Evolutionary conservation across 2,797 vertebrate species (phyloP).

Genomic region (Poecilia wingei): DNA sequence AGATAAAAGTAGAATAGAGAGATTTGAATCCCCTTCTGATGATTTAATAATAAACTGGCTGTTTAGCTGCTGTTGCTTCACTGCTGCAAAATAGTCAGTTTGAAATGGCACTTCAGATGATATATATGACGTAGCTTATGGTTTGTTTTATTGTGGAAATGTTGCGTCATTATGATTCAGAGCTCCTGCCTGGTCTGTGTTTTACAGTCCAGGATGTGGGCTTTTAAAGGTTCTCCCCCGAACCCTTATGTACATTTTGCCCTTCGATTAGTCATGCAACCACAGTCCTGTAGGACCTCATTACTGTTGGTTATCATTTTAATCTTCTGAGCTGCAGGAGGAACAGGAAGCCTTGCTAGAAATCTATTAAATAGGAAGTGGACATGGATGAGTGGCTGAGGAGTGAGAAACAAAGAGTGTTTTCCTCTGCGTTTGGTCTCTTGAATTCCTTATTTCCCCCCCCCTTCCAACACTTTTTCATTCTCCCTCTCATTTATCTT

Average conservation of each 20-base stretch:
- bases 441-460: not conserved
- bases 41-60: conserved; percentile 41
- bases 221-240: conserved; percentile 38
- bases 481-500: conserved; percentile 20
- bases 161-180: conserved; percentile 34
- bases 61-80: conserved; percentile 13
- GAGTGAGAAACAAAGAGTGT: conserved; percentile 35
- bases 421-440: conserved; percentile 19
- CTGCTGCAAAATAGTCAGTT: conserved; percentile 26
- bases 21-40: conserved; percentile 21
- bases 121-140: conserved; percentile 1
- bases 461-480: conserved; percentile 11
- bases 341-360: conserved; percentile 53
- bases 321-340: conserved; percentile 63
- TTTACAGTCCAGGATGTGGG: conserved; percentile 18
- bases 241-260: conserved; percentile 55
- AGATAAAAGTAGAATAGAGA: conserved; percentile 33
- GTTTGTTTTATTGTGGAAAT: conserved; percentile 8
- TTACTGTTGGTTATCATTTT: conserved; percentile 75
- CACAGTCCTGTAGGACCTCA: conserved; percentile 75
- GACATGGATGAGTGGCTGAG: conserved; percentile 64
- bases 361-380: conserved; percentile 71
- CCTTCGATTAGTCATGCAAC: conserved; percentile 71
- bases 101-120: conserved; percentile 38
- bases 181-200: conserved; percentile 42